Percentiles rank a stretch among this genome's conserved stretches.
phyloP scores from a whole-genome alignment of 53 echinoderm and acorn worm genomes.

The Echinarachnius parma region DNA sequence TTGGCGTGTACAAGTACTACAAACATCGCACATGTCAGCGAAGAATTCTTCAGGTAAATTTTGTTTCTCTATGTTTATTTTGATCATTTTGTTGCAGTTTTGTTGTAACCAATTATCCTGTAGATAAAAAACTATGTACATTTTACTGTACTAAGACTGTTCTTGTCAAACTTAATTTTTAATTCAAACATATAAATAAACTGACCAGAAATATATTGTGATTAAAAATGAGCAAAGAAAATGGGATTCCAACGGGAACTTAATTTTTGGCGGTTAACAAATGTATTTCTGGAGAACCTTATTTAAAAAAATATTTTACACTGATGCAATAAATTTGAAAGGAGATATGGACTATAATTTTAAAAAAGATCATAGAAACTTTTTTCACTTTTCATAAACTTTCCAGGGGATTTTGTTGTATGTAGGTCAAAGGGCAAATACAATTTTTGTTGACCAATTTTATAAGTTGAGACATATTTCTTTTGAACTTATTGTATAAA shows the following conservation, averaged over 20 bases:
- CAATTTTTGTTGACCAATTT: too few relatives aligned
- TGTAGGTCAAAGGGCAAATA: neutral
- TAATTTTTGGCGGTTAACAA: neutral
- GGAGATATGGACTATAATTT: neutral
- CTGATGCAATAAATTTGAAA: neutral
- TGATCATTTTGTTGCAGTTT: too few relatives aligned
- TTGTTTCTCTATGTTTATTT: too few relatives aligned
- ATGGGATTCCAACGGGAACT: too few relatives aligned
- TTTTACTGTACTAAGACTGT: neutral
- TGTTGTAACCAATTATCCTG: too few relatives aligned
- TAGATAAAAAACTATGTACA: neutral
- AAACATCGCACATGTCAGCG: conserved; percentile 92
- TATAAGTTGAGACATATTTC: too few relatives aligned
- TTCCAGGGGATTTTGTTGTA: neutral
- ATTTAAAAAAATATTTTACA: neutral
- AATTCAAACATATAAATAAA: too few relatives aligned
- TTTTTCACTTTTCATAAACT: neutral
- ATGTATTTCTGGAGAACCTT: neutral
- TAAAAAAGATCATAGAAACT: neutral
- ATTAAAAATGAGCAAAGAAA: too few relatives aligned
- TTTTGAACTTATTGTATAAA: too few relatives aligned
- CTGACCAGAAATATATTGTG: too few relatives aligned
- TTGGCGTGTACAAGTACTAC: conserved; percentile 99
- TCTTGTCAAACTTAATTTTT: too few relatives aligned
- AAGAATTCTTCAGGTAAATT: conserved; percentile 96